Conservation (phyloP, 2,797 vertebrate genomes). For the Miichthys miiuy region DNA sequence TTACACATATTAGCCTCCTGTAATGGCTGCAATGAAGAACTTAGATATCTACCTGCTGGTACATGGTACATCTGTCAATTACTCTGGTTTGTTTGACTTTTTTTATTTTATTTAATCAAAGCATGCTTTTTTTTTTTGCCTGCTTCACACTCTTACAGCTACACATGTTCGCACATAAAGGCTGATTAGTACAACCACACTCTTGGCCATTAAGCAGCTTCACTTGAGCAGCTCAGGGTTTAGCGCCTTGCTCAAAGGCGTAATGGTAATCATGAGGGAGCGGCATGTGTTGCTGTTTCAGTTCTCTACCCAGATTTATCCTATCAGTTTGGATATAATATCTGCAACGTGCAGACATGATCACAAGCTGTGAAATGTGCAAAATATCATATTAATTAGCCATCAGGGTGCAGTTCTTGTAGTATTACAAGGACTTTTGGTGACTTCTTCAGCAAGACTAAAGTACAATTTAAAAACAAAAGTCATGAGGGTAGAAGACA, state of each 20-base stretch:
- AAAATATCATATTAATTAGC: conserved; percentile 3
- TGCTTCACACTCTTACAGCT: not conserved
- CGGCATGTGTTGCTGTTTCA: not conserved
- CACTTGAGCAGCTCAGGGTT: not conserved
- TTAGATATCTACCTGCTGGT: not conserved
- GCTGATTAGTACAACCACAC: not conserved
- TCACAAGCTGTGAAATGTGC: conserved; percentile 1
- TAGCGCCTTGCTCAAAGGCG: not conserved
- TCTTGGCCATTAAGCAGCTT: not conserved
- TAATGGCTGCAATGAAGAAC: not conserved
- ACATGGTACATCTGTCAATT: not conserved
- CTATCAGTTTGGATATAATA: not conserved
- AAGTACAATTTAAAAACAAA: not conserved
- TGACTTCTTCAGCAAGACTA: not conserved
- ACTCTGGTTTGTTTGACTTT: not conserved
- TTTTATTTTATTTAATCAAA: not conserved
- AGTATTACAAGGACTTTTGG: not conserved
- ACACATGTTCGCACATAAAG: not conserved
- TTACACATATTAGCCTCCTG: not conserved
- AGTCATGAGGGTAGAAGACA: not conserved
- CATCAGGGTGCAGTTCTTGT: not conserved
- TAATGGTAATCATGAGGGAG: not conserved
- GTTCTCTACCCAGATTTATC: not conserved
- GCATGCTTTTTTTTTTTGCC: not conserved
- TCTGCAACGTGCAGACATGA: not conserved